Base-by-base conservation (phyloP, 1,140 invertebrate genomes). In the Cotesia chilonis region DNA sequence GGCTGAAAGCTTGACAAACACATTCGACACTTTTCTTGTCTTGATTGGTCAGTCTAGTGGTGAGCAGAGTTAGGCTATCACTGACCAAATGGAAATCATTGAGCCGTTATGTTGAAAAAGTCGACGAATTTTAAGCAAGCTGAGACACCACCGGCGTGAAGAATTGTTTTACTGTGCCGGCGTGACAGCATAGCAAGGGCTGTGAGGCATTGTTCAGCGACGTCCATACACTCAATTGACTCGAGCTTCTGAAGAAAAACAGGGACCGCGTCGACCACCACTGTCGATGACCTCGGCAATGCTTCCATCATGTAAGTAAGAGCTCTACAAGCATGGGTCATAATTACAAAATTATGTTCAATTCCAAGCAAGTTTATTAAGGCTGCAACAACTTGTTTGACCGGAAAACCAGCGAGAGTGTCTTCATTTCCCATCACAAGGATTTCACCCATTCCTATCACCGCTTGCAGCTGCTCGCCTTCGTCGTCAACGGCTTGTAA, bases 301-400 rank as follows among this genome's bases (percentile, higher is more conserved):
- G 98, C 97, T 87, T 99, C 98, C 92, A 99, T 95, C 97, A 99
- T 99, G 84, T 99, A 99, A 0, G 98, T 99, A 9, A 99, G 89
- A 5, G 98, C 98, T 60, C 98, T 93, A 86, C 97, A 99, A 0
- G 98, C 97, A 85, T 99, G 96, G 82, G 99, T 98, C 98, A 99
- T 99, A 90, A 99, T 98, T 85, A 99, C 98, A 89, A 99, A 99
- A 88, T 99, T 99, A 83, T 99, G 96, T 81, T 97, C 96, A 89
- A 96, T 96, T 36, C 93, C 92, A 2, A 97, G 89, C 38, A 98
- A 85, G 79, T 90, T 93, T 55, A 96, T 95, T 2, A 99, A 90
- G 2, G 96, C 96, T 9, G 98, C 97, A 10, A 99, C 97, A 10
- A 98, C 97, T 87, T 98, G 96, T 79, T 98, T 97, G 0, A 99